phyloP scores from a whole-genome alignment of 2,888 invertebrate genomes.

The Halocaridina rubra region DNA sequence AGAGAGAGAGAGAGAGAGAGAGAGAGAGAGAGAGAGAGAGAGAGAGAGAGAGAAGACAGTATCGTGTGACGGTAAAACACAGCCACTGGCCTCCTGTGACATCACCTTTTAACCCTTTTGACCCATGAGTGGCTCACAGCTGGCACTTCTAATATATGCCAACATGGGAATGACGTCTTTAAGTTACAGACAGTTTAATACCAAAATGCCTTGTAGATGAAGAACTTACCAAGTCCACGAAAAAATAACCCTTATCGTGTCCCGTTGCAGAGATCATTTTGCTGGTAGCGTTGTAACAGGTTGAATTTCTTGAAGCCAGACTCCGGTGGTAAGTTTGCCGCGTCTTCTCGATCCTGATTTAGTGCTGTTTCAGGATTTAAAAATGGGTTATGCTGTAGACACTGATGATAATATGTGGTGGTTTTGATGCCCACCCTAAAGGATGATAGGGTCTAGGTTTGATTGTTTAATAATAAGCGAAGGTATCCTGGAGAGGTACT shows the following conservation, averaged over 20 bases:
- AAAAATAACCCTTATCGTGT: not conserved
- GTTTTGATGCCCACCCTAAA: conserved; percentile 2
- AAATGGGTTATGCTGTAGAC: conserved; percentile 17
- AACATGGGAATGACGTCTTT: no score
- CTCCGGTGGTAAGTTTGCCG: not conserved
- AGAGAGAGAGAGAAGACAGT: not conserved
- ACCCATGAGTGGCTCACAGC: not conserved
- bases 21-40: not conserved
- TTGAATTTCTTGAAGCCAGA: not conserved
- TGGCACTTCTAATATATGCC: not conserved
- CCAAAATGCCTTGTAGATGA: no score
- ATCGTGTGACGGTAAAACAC: not conserved
- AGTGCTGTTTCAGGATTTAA: conserved; percentile 38
- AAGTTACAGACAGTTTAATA: no score
- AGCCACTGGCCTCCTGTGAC: not conserved
- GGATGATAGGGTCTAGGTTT: not conserved
- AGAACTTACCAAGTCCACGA: no score
- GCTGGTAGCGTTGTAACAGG: no score
- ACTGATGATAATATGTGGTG: conserved; percentile 30
- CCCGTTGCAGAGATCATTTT: no score
- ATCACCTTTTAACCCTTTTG: not conserved
- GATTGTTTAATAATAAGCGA: not conserved
- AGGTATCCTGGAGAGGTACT: no score
- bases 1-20: not conserved
- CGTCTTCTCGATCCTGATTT: conserved; percentile 22